These are phyloP conservation scores for Papilio protenor DNA, from an alignment of 2,888 invertebrate genomes.

Conservation along the genomic window DNA sequence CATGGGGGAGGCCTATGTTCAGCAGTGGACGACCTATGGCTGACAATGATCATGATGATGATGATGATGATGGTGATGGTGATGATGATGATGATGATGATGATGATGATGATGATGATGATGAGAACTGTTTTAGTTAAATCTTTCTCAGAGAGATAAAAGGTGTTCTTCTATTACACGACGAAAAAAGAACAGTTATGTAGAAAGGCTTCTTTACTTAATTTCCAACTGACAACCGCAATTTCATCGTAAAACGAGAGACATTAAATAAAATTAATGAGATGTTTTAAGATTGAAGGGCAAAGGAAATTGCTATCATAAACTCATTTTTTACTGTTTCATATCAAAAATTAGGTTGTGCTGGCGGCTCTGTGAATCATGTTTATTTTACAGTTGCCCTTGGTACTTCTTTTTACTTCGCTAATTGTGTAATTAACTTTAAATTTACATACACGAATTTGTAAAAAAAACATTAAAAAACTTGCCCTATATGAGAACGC, in stretches of 20 bases:
- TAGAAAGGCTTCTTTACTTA: not conserved
- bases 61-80: no score
- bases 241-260: constrained; percentile 8
- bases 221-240: not conserved
- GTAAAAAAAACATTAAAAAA: not conserved
- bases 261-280: constrained; percentile 10
- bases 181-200: not conserved
- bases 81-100: no score
- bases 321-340: constrained; percentile 11
- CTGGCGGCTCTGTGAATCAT: not conserved
- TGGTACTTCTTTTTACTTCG: constrained; percentile 1
- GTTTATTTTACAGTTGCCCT: constrained; percentile 14
- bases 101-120: no score
- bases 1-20: no score
- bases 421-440: constrained; percentile 4
- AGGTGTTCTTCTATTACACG: not conserved
- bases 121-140: not conserved
- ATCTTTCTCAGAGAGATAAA: not conserved
- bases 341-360: constrained; percentile 14
- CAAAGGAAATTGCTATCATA: constrained; percentile 13
- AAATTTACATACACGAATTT: not conserved
- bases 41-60: no score
- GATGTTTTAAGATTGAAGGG: constrained; percentile 19
- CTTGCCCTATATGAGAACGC: not conserved
- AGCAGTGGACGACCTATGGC: no score